A percentile compares a stretch with the other conserved stretches of the same genome.
phyloP scores from a whole-genome alignment of 2,888 invertebrate genomes.

The Athalia cordata region DNA sequence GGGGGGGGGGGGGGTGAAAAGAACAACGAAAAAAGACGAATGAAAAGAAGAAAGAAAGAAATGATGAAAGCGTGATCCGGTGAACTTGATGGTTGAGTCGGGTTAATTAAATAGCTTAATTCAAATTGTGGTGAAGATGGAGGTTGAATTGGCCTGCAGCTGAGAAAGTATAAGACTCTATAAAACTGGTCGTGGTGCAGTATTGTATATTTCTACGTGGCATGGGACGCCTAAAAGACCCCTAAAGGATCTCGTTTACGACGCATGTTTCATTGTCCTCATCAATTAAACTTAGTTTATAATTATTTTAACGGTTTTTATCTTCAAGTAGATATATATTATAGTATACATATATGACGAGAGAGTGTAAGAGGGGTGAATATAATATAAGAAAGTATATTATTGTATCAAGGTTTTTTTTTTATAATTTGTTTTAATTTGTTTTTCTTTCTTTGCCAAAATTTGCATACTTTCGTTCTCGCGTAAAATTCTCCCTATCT shows the following conservation, averaged over 20 bases:
- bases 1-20: no score
- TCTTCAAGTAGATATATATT: neutral
- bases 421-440: no score
- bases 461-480: no score
- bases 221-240: no score
- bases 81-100: neutral
- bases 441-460: no score
- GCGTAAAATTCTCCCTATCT: neutral
- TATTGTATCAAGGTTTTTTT: no score
- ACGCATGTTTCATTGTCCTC: conserved; percentile 15
- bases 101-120: conserved; percentile 27
- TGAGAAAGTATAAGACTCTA: no score
- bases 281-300: conserved; percentile 21
- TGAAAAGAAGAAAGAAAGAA: neutral
- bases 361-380: neutral
- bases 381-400: no score
- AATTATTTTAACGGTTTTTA: neutral
- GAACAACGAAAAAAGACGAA: no score
- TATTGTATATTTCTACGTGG: no score
- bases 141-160: no score
- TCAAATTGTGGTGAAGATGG: conserved; percentile 6
- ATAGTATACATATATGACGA: neutral
- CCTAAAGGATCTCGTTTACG: neutral
- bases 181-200: no score
- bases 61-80: neutral